phyloP scores from a whole-genome alignment of 2,113 vertebrate species.

The Periophthalmodon schlosseri region DNA sequence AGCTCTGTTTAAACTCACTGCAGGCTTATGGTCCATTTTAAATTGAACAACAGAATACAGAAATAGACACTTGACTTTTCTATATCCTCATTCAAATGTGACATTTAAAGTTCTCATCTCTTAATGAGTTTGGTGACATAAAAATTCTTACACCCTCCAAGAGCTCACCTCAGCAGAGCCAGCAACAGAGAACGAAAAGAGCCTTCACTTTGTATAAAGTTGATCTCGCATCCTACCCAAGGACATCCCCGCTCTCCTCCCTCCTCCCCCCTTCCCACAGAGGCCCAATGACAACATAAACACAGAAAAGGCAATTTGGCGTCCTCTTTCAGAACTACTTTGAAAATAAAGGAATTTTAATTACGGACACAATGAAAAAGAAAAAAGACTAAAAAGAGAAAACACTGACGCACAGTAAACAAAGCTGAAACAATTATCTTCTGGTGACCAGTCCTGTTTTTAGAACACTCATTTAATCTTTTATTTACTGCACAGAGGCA shows the following conservation, averaged over 20 bases:
- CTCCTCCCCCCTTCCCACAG: slow-evolving; percentile 66
- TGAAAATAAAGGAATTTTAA: slow-evolving; percentile 86
- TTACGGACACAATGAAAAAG: slow-evolving; percentile 82
- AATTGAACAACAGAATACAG: background rate
- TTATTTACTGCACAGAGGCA: slow-evolving; percentile 81
- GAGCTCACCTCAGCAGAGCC: background rate
- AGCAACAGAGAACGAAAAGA: slow-evolving; percentile 5
- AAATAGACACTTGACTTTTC: background rate
- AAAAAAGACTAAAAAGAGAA: slow-evolving; percentile 78
- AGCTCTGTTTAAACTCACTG: background rate
- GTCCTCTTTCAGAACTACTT: slow-evolving; percentile 80
- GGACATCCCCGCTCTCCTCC: slow-evolving; percentile 69
- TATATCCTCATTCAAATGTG: too few species aligned
- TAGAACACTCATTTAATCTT: slow-evolving; percentile 84
- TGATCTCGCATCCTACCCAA: slow-evolving; percentile 75
- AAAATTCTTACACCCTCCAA: background rate
- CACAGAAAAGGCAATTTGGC: slow-evolving; percentile 83
- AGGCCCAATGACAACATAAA: slow-evolving; percentile 78
- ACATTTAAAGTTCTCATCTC: background rate
- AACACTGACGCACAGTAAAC: slow-evolving; percentile 81
- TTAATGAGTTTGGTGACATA: background rate
- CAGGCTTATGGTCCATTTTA: background rate
- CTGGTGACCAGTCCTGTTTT: slow-evolving; percentile 85
- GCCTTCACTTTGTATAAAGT: slow-evolving; percentile 57
- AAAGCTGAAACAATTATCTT: slow-evolving; percentile 86